Base-by-base conservation (phyloP, 2,113 vertebrate species). In the Hypanus sabinus region DNA sequence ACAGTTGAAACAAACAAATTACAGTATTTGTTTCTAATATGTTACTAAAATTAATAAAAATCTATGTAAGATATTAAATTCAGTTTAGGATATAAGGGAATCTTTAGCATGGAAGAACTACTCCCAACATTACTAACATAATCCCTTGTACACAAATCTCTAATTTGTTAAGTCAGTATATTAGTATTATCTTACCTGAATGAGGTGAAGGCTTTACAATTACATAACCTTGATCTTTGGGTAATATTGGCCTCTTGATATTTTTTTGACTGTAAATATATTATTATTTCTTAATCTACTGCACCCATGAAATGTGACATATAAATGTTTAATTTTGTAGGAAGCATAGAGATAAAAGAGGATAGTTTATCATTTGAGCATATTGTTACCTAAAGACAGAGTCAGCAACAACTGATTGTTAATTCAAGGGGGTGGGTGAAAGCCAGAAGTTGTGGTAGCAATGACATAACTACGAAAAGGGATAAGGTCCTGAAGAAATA, bases 191-290 rank as follows among this genome's bases (percentile, higher is more conserved):
- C 91, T 73, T 93, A 93, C 91, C 91, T 73, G 36, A 5, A 6
- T 9, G 68, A 73, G 68, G 38, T 38, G 33, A 93, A 73, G 97
- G 96, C 94, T 96, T 95, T 94, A 99, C 98, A 12, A 95, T 96
- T 96, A 99, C 97, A 94, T 96, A 97, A 94, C 98, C 97, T 0
- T 97, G 95, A 95, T 98, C 98, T 94, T 96, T 97, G 94, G 98
- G 95, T 57, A 95, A 96, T 93, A 99, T 96, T 0, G 95, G 97
- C 95, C 97, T 96, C 97, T 99, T 99, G 95, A 99, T 97, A 95
- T 99, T 99, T 94, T 99, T 95, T 5, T 95, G 96, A 95, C 99
- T 99, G 94, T 94, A 93, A 95, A 0, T 88, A 88, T 16, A 88
- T 62, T 65, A 65, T 65, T 18, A 6, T 62, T n/a, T 27, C 22